Evolutionary conservation across 92 coral and sea anemone genomes (phyloP), one percentile per base, ranked within the genome.

Genomic region (Muricea muricata): DNA sequence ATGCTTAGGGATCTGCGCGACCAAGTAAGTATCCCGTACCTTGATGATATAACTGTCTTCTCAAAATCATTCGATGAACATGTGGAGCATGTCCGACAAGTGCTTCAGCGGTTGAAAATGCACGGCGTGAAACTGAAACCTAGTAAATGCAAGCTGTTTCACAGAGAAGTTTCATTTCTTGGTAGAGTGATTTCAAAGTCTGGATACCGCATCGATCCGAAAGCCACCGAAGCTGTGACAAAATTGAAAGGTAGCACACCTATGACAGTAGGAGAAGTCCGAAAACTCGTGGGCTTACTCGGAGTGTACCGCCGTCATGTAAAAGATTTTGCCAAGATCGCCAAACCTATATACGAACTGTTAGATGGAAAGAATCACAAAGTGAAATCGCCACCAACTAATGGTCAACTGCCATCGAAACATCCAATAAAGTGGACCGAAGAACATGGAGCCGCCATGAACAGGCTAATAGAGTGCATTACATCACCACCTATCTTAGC

Each of bases 401-500:
- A 76, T 21, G 81, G 81, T 20, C 67, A 76, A 28, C 13, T 76
- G 50, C 81, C 81, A 26, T 76, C 81, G 7, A 76, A 45, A 39
- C 48, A 65, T 0, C 58, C 41, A 1, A 54, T 78, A 21, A 50
- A 21, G 23, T 78, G 83, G 83, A 78, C 35, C 18, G 55, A 56
- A 3, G 29, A 55, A 34, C 71, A 78, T 4, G 71, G 35, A 70
- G 31, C 37, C 65, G 37, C 39, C 32, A 70, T 78, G 56, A 71
- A 78, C 6, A 37, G 17, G 1, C 71, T 77, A 13, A 41, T 77
- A 20, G 82, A 77, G 17, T 33, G 54, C n/a, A 48, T 77, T 41
- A 47, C 25, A 13, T 35, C 48, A 47, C 82, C 67, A 77, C 82
- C 82, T 55, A 47, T 77, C 60, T 48, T 77, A 67, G 70, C 82